phyloP scores from a whole-genome alignment of 2,797 vertebrate species.

The Tadarida brasiliensis region DNA sequence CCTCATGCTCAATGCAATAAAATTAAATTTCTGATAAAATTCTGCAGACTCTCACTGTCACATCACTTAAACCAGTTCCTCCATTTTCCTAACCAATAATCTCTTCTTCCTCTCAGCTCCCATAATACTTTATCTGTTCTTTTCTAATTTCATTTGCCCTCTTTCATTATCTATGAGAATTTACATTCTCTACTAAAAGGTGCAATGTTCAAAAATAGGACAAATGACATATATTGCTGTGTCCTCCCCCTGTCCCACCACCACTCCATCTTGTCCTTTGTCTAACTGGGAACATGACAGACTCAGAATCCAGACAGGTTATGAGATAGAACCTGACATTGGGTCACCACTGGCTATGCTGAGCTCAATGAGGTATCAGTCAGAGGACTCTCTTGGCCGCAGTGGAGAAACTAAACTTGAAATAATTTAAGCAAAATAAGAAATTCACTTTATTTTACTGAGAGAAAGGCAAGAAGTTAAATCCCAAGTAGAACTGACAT shows the following conservation, averaged over 20 bases:
- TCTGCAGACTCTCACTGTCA: neutral
- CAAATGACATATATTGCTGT: neutral
- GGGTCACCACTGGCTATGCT: neutral
- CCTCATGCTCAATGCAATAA: neutral
- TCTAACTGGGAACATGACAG: neutral
- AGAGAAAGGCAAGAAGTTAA: neutral
- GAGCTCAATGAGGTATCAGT: neutral
- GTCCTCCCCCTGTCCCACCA: neutral
- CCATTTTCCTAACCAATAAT: neutral
- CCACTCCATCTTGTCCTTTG: neutral
- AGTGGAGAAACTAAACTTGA: neutral
- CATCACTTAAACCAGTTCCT: neutral
- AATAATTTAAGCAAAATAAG: neutral
- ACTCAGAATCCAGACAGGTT: neutral
- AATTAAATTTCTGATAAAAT: neutral
- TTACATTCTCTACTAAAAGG: neutral
- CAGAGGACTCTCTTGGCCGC: neutral
- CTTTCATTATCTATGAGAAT: neutral
- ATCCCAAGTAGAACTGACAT: neutral
- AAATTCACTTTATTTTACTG: neutral
- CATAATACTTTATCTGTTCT: neutral
- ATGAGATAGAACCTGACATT: neutral
- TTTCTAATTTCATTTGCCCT: neutral
- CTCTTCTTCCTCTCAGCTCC: neutral
- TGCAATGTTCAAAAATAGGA: neutral